Percentiles rank a stretch among this genome's conserved stretches.
These are phyloP conservation scores for Bilobella aurantiaca DNA, from an alignment of 1,140 invertebrate species.

Conservation along the genomic window DNA sequence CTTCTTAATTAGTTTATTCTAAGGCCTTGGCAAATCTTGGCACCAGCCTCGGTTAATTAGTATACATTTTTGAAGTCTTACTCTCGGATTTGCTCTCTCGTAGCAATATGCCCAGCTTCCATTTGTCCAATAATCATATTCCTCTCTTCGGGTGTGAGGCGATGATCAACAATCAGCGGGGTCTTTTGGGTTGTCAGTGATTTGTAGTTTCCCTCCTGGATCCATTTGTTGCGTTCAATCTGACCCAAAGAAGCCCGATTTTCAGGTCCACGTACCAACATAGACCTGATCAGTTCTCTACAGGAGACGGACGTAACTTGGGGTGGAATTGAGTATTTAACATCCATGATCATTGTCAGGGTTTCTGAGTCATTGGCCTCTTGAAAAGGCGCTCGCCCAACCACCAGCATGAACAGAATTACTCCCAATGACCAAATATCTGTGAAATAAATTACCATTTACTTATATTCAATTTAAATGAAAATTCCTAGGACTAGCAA, in stretches of 20 bases:
- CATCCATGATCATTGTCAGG: constrained; percentile 98
- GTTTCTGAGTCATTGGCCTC: constrained; percentile 99
- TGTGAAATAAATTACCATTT: constrained; percentile 38
- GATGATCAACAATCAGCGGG: constrained; percentile 20
- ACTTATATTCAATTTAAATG: constrained; percentile 4
- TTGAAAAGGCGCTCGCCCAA: constrained; percentile 92
- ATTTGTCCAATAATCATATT: constrained; percentile 39
- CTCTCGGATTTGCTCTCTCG: constrained; percentile 85
- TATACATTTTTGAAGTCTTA: too few relatives aligned
- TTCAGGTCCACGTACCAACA: constrained; percentile 86
- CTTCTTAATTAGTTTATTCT: too few relatives aligned
- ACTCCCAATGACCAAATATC: constrained; percentile 98
- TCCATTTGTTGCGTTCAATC: constrained; percentile 81
- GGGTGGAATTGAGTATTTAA: constrained; percentile 86
- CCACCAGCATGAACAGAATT: constrained; percentile 96
- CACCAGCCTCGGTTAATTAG: too few relatives aligned
- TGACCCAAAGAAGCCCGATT: constrained; percentile 76
- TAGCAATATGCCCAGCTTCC: constrained; percentile 61
- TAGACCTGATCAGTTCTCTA: constrained; percentile 71
- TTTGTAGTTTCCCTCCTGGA: constrained; percentile 7
- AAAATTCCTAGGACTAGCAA: too few relatives aligned
- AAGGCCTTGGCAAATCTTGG: too few relatives aligned
- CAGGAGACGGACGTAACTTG: constrained; percentile 73
- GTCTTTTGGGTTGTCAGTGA: neutral
- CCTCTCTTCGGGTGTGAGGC: constrained; percentile 23